Base-by-base conservation (phyloP, 2,888 invertebrate species). In the Dione vanillae region DNA sequence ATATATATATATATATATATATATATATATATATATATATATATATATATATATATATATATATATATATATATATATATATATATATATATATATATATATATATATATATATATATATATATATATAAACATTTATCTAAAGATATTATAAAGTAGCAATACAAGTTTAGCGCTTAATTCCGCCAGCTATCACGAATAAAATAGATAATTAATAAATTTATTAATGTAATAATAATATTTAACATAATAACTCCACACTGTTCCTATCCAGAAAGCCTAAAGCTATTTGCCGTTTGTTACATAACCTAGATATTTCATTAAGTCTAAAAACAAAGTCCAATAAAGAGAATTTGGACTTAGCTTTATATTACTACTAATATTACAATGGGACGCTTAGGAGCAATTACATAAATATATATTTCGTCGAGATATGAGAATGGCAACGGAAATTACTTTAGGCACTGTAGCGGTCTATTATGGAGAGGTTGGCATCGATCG, bases 371-470 rank as follows among this genome's bases (percentile, higher is more conserved):
- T 47, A 9, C 47, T 14, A 40, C 16, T 40, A 12, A 19, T 64
- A 40, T 64, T 49, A 64, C 37, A 37, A 64, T 20, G 14, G 35
- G 16, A 37, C 54, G 35, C 62, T 68, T 56, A 47, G 45, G 54
- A 69, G 47, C 61, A 69, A 69, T 62, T 62, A 69, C 47, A 45
- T 62, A 45, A 62, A 62, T 35, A 68, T 64, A 54, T 56, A 19
- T 47, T 45, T 62, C 37, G 12, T 54, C 37, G 16, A 67, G 64
- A 58, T 62, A 61, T 65, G 61, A 61, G 61, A 16, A 61, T 5
- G 27, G 45, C 56, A 45, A 70, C 73, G 73, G 69, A 71, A 73
- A 73, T 73, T 67, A 54, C 59, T 70, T 67, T 70, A 49, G 67
- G 65, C 43, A 47, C 54, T 61, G 20, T 47, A 49, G 45, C 49